A percentile compares a stretch with the other conserved stretches of the same genome.
phyloP scores from a whole-genome alignment of 2,888 invertebrate genomes.

The Philaethria dido region DNA sequence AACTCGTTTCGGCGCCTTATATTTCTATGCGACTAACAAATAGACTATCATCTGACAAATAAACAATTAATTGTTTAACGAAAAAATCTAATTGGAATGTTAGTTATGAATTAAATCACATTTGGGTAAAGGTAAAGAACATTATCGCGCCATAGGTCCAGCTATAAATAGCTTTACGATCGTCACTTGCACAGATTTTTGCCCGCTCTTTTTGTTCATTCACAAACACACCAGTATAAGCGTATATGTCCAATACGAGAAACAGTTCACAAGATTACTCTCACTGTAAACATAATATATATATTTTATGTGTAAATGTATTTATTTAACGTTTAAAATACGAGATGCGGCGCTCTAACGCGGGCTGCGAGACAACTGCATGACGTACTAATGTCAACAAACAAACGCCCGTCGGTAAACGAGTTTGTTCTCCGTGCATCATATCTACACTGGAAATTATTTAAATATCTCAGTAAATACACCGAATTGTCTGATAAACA shows the following conservation, averaged over 20 bases:
- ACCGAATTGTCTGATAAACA: neutral
- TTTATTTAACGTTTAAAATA: conserved; percentile 58
- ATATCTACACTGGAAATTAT: conserved; percentile 31
- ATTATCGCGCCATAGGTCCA: conserved; percentile 63
- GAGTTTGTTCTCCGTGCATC: conserved; percentile 42
- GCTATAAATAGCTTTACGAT: conserved; percentile 76
- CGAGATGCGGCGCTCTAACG: conserved; percentile 68
- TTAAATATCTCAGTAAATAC: conserved; percentile 9
- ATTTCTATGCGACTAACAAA: conserved; percentile 43
- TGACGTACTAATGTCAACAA: conserved; percentile 63
- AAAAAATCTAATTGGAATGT: conserved; percentile 51
- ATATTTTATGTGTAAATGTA: conserved; percentile 52
- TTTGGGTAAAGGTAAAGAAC: conserved; percentile 54
- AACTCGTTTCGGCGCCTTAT: conserved; percentile 75
- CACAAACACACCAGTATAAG: conserved; percentile 55
- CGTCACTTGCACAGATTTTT: conserved; percentile 74
- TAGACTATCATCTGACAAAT: conserved; percentile 40
- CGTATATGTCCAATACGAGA: conserved; percentile 50
- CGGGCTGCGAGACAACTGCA: conserved; percentile 69
- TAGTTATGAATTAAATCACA: conserved; percentile 44
- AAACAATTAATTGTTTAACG: conserved; percentile 30
- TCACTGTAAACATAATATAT: conserved; percentile 53
- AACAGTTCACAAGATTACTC: conserved; percentile 54
- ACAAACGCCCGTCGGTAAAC: conserved; percentile 49
- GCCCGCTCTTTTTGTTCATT: conserved; percentile 72